A percentile compares a stretch with the other conserved stretches of the same genome.
phyloP scores from a whole-genome alignment of 2,113 vertebrate genomes.

The Acrocephalus kingi region DNA sequence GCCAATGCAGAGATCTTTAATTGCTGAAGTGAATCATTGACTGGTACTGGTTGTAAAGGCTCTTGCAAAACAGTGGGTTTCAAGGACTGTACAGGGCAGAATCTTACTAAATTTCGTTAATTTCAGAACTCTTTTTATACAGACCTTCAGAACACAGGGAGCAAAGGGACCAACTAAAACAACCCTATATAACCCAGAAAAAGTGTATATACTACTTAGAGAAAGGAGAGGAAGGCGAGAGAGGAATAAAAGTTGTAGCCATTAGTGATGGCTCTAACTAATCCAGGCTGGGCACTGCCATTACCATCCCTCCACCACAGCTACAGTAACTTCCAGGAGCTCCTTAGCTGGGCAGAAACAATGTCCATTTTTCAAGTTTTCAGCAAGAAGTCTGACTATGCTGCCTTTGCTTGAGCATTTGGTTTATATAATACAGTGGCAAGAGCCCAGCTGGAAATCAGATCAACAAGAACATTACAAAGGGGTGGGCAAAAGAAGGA shows the following conservation, averaged over 20 bases:
- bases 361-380: not conserved
- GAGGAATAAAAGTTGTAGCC: not conserved
- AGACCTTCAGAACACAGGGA: not conserved
- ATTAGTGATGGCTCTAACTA: not conserved
- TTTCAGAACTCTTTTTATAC: not conserved
- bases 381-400: not conserved
- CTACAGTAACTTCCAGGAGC: not conserved
- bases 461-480: not conserved
- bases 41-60: not conserved
- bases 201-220: not conserved
- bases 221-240: not conserved
- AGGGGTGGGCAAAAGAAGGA: constrained; percentile 38
- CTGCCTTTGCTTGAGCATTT: constrained; percentile 35
- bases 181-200: not conserved
- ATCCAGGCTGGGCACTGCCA: not conserved
- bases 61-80: not conserved
- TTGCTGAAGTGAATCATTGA: constrained; percentile 19
- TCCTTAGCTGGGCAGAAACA: not conserved
- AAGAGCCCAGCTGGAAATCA: constrained; percentile 42
- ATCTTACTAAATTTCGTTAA: not conserved
- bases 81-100: not conserved
- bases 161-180: not conserved
- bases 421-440: constrained; percentile 36
- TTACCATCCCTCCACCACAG: not conserved
- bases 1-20: not conserved